These are phyloP conservation scores for Nemapogon koenigi DNA, from an alignment of 2,888 invertebrate species.

Conservation along the genomic window DNA sequence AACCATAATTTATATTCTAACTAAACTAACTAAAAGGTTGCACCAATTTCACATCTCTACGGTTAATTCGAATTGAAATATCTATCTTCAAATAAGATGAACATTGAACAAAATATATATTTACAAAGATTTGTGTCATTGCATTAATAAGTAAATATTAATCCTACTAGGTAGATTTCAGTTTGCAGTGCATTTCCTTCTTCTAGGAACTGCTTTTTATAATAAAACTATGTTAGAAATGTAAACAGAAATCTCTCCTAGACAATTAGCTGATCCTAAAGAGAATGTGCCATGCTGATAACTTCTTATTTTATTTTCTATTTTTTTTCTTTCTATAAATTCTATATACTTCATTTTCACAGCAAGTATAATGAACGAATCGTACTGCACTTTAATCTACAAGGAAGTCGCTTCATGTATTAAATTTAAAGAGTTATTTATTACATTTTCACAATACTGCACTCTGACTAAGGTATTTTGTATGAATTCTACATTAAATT, in stretches of 20 bases:
- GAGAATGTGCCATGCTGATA: slow-evolving; percentile 63
- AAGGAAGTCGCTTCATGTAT: too few species aligned
- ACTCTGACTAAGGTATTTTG: too few species aligned
- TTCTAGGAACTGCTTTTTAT: not conserved
- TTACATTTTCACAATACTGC: too few species aligned
- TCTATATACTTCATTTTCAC: slow-evolving; percentile 42
- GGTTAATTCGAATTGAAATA: slow-evolving; percentile 16
- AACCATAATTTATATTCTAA: too few species aligned
- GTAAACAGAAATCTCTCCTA: slow-evolving; percentile 46
- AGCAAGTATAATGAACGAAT: slow-evolving; percentile 19
- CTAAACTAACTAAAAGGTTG: too few species aligned
- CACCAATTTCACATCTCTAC: slow-evolving; percentile 7
- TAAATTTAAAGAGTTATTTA: too few species aligned
- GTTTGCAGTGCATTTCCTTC: slow-evolving; percentile 26
- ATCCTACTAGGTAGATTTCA: slow-evolving; percentile 43
- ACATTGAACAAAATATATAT: slow-evolving; percentile 12
- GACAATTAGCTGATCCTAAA: slow-evolving; percentile 51
- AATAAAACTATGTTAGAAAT: slow-evolving; percentile 6
- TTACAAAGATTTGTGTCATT: slow-evolving; percentile 40
- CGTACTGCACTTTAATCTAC: slow-evolving; percentile 8
- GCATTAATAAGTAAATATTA: slow-evolving; percentile 35
- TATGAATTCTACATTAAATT: too few species aligned
- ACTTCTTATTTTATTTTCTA: slow-evolving; percentile 54
- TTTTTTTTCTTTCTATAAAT: slow-evolving; percentile 41
- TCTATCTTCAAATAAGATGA: slow-evolving; percentile 18